Percentiles rank a stretch among this genome's conserved stretches.
phyloP scores from a whole-genome alignment of 2,113 vertebrate species.

The Mystacornis crossleyi region DNA sequence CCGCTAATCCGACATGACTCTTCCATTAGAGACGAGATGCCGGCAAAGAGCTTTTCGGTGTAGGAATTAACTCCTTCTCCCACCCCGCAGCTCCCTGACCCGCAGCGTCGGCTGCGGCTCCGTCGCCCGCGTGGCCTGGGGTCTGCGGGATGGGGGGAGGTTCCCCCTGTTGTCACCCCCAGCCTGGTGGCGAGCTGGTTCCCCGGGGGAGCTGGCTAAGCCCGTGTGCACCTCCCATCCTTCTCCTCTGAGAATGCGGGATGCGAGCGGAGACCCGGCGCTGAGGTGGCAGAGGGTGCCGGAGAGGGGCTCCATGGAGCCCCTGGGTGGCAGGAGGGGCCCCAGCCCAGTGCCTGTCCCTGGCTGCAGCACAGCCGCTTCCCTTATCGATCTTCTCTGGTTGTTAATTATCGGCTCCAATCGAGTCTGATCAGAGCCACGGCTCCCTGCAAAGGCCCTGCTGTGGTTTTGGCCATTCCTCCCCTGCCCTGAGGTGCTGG shows the following conservation, averaged over 20 bases:
- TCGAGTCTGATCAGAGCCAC: neutral
- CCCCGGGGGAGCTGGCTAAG: accelerated
- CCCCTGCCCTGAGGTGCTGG: neutral
- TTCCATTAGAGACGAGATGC: slow-evolving; percentile 60
- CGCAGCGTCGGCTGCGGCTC: accelerated
- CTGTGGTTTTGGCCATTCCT: neutral
- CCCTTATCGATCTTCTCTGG: neutral
- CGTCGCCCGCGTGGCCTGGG: accelerated
- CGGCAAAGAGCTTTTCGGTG: slow-evolving; percentile 56
- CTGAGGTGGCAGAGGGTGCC: neutral
- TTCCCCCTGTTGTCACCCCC: accelerated
- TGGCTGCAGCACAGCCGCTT: neutral
- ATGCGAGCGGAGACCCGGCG: accelerated
- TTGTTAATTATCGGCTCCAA: neutral
- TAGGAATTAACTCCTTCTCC: slow-evolving; percentile 28
- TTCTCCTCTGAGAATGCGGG: neutral
- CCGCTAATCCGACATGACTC: slow-evolving; percentile 69
- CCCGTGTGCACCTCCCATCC: neutral
- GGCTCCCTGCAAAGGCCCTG: neutral
- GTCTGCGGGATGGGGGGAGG: accelerated
- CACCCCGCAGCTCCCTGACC: neutral
- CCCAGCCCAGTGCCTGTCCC: neutral
- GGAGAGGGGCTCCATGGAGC: neutral
- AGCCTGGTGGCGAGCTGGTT: neutral
- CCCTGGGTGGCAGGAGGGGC: neutral